Percentiles rank a stretch among this genome's conserved stretches.
Evolutionary conservation across 37 sponge, comb jelly and placozoan genomes (phyloP).

Genomic region (Diacarnus erythraeanus): DNA sequence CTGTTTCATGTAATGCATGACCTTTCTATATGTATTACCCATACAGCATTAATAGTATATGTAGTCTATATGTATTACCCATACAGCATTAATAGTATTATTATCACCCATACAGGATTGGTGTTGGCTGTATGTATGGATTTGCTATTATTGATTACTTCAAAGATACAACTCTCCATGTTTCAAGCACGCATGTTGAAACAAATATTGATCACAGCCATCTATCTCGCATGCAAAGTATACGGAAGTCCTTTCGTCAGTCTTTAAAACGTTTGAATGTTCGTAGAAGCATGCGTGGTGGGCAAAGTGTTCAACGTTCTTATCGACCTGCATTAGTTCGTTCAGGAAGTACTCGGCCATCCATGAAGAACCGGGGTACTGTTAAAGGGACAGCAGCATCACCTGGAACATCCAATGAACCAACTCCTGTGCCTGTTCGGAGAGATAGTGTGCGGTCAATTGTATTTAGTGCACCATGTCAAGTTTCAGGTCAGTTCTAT

Average conservation of each 20-base stretch:
- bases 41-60: too few species aligned
- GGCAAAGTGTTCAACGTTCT: slow-evolving; percentile 54
- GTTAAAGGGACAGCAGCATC: slow-evolving; percentile 7
- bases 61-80: too few species aligned
- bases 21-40: too few species aligned
- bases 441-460: slow-evolving; percentile 54
- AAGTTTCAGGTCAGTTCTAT: slow-evolving; percentile 35
- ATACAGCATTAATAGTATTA: too few species aligned
- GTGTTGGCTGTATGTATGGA: slow-evolving; percentile 77
- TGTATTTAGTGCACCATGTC: slow-evolving; percentile 64
- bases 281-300: slow-evolving; percentile 60
- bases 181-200: slow-evolving; percentile 62
- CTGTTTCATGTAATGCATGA: too few species aligned
- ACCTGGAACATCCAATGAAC: not conserved
- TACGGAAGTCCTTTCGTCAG: slow-evolving; percentile 82
- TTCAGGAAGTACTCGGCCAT: slow-evolving; percentile 51
- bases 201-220: not conserved
- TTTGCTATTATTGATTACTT: slow-evolving; percentile 76
- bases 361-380: slow-evolving; percentile 14
- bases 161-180: slow-evolving; percentile 43
- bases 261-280: slow-evolving; percentile 69
- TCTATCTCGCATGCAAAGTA: slow-evolving; percentile 77
- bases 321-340: slow-evolving; percentile 29
- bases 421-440: slow-evolving; percentile 19
- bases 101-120: slow-evolving; percentile 46